Evolutionary conservation across 2,797 vertebrate genomes (phyloP).

Genomic region (Propithecus perrieri): DNA sequence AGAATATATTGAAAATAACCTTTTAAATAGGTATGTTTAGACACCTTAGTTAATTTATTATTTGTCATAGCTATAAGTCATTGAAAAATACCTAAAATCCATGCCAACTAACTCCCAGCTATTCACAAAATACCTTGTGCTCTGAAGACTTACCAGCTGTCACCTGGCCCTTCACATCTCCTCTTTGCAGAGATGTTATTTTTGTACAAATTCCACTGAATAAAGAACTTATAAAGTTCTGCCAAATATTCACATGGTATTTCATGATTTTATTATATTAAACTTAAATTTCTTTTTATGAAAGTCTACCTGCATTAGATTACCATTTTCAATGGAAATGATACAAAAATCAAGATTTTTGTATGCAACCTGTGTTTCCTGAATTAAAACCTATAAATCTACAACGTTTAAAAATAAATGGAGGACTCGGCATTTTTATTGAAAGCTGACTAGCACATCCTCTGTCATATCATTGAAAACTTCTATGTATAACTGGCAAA

Average conservation of each 20-base stretch:
- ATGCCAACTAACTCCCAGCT: not conserved
- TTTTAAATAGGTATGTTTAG: not conserved
- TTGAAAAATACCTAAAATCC: constrained; percentile 4
- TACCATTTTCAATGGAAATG: constrained; percentile 1
- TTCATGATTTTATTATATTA: not conserved
- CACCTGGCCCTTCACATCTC: not conserved
- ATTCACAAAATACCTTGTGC: not conserved
- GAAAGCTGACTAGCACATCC: not conserved
- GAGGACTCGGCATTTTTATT: not conserved
- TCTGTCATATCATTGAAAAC: not conserved
- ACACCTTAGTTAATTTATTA: not conserved
- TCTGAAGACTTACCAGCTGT: not conserved
- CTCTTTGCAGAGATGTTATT: not conserved
- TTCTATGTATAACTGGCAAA: not conserved
- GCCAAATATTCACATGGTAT: not conserved
- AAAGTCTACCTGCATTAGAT: not conserved
- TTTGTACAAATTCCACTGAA: not conserved
- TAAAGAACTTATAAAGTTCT: not conserved
- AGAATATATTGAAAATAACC: not conserved
- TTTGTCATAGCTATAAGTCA: not conserved
- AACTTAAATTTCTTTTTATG: not conserved
- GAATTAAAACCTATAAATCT: not conserved
- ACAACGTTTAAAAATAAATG: not conserved
- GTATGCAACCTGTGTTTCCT: not conserved
- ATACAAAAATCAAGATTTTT: not conserved